A percentile compares a stretch with the other conserved stretches of the same genome.
Evolutionary conservation across 1,140 invertebrate species (phyloP).

Genomic region (Paracyclopina nana): DNA sequence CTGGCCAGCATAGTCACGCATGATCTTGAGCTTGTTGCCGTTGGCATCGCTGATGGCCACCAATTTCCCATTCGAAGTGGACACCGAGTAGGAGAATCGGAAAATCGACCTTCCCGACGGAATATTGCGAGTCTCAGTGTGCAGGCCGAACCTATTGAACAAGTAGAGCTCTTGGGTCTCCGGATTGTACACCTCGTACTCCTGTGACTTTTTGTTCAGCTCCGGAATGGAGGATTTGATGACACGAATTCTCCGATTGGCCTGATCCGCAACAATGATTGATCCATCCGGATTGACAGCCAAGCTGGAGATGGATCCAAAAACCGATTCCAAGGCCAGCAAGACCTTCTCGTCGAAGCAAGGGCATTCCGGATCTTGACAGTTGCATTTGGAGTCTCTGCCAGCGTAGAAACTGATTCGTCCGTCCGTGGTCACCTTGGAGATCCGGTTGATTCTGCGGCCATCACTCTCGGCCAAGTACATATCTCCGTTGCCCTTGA

Average conservation of each 20-base stretch:
- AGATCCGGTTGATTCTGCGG: constrained; percentile 71
- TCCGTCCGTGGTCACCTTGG: constrained; percentile 76
- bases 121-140: constrained; percentile 74
- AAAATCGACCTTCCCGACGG: constrained; percentile 76
- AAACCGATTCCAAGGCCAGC: constrained; percentile 70
- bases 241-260: constrained; percentile 67
- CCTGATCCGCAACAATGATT: constrained; percentile 82
- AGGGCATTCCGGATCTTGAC: constrained; percentile 51
- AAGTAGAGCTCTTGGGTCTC: constrained; percentile 88
- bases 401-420: constrained; percentile 77
- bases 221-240: constrained; percentile 72
- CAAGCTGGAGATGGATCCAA: constrained; percentile 67
- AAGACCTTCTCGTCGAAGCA: constrained; percentile 79
- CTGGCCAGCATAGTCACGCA: constrained; percentile 47
- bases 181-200: constrained; percentile 84
- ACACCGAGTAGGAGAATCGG: constrained; percentile 83
- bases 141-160: constrained; percentile 87
- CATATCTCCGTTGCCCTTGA: constrained; percentile 78
- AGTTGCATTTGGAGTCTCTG: constrained; percentile 84
- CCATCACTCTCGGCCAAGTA: constrained; percentile 88
- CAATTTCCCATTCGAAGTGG: constrained; percentile 82
- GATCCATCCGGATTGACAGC: constrained; percentile 81
- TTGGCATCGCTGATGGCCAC: constrained; percentile 75
- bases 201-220: constrained; percentile 49
- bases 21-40: constrained; percentile 72